Conservation (phyloP, 2,113 vertebrate genomes). For the Myanophis thanlyinensis region DNA sequence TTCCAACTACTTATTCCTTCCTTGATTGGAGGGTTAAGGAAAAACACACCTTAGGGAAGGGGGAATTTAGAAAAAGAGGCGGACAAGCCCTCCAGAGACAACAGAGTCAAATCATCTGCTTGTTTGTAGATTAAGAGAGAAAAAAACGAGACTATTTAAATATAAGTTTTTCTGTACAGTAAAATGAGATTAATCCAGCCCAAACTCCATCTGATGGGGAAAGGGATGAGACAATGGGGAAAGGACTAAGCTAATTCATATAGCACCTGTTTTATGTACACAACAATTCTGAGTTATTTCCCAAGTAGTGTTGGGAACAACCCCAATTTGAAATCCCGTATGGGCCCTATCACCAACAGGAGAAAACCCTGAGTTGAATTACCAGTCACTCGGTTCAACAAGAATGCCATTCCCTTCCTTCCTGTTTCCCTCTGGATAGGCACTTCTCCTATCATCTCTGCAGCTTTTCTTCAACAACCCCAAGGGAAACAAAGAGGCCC, state of each 20-base stretch:
- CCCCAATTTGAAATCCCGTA: neutral
- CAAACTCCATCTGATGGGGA: neutral
- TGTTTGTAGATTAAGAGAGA: neutral
- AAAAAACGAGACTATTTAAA: neutral
- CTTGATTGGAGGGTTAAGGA: neutral
- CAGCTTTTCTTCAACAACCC: neutral
- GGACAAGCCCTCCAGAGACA: neutral
- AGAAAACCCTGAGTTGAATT: neutral
- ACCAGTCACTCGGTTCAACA: neutral
- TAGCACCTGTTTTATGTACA: neutral
- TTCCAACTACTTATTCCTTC: neutral
- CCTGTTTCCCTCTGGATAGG: neutral
- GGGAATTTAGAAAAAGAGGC: neutral
- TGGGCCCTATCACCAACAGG: neutral
- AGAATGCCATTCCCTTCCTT: neutral
- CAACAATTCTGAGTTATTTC: no score
- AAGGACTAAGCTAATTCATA: neutral
- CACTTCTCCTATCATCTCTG: neutral
- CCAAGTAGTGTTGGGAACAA: neutral
- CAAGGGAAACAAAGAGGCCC: neutral
- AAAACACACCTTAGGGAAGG: neutral
- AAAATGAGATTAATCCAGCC: neutral
- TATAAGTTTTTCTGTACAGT: neutral
- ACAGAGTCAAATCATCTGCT: neutral
- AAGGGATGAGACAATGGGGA: neutral